Base-by-base conservation (phyloP, 1,140 invertebrate species). In the Archegozetes longisetosus region DNA sequence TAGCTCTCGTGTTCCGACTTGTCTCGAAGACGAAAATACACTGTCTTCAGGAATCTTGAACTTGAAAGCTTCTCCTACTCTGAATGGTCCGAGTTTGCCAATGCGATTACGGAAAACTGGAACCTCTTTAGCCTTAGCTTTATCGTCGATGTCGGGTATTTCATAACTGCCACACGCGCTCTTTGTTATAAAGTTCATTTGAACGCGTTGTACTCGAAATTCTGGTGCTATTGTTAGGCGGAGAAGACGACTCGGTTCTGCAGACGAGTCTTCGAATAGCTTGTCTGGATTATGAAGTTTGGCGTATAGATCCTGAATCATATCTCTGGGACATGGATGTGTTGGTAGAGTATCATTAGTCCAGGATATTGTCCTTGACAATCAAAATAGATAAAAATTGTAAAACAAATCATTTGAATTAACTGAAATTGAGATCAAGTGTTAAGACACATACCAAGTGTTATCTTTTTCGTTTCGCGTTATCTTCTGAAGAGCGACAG, bases 271-370 rank as follows among this genome's bases (percentile, higher is more conserved):
- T 23, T 58, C 57, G 14, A n/a, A 14, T 24, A 25, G 46, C 17
- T 51, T 25, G 13, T 40, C 26, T 28, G 49, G 17, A 25, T 58
- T 47, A 53, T 51, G 27, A 3, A 62, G 23, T 23, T 27, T 23
- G 27, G n/a, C 24, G 25, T 24, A 62, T 17, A 59, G 27, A 24
- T 17, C 3, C 13, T 62, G 49, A 13, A 88, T 69, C 61, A 77
- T 73, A 32, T 82, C 77, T 23, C 23, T 55, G 2, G 68, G 68
- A 55, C 68, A 69, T 14, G 67, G 68, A 53, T 67, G 61, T 51
- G 81, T 81, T 0, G 84, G 80, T 61, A 94, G 68, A 22, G 84
- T 84, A 62, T 89, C 87, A 68, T 94, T 94, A 3, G 87, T 87
- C 83, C 88, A 94, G 0, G 82, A 79, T 64, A 70, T 68, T 56